phyloP scores from a whole-genome alignment of 2,797 vertebrate genomes.

The Psittacula echo region DNA sequence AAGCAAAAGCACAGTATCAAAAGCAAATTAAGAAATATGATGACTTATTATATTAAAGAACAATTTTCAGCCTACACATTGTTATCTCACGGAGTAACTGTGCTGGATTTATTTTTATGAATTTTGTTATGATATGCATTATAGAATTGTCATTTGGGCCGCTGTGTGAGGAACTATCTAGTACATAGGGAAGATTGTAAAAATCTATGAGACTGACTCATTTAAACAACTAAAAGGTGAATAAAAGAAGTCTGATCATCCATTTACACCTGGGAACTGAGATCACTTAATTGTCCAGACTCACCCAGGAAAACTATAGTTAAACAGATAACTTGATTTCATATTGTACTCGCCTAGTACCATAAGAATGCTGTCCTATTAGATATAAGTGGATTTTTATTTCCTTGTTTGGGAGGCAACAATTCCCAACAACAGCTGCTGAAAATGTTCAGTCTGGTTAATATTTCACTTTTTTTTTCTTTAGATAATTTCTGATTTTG shows the following conservation, averaged over 20 bases:
- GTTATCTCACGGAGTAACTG: not conserved
- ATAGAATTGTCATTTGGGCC: not conserved
- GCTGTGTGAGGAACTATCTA: not conserved
- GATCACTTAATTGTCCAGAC: not conserved
- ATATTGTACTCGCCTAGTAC: not conserved
- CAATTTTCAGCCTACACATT: not conserved
- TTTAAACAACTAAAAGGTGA: not conserved
- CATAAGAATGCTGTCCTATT: not conserved
- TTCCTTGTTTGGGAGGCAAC: not conserved
- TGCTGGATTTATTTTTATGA: not conserved
- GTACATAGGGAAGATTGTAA: not conserved
- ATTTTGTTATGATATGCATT: not conserved
- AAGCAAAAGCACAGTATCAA: not conserved
- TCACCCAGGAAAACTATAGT: not conserved
- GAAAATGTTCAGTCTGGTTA: not conserved
- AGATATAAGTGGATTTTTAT: not conserved
- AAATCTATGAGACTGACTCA: not conserved
- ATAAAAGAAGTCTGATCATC: not conserved
- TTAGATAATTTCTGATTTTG: not conserved
- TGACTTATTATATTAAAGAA: not conserved
- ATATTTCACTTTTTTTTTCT: not conserved
- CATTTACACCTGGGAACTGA: not conserved
- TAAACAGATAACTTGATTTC: not conserved
- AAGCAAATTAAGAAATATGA: slow-evolving; percentile 15
- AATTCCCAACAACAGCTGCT: not conserved